Conservation (phyloP, 92 coral and sea anemone genomes). For the Epizoanthus ramosus region DNA sequence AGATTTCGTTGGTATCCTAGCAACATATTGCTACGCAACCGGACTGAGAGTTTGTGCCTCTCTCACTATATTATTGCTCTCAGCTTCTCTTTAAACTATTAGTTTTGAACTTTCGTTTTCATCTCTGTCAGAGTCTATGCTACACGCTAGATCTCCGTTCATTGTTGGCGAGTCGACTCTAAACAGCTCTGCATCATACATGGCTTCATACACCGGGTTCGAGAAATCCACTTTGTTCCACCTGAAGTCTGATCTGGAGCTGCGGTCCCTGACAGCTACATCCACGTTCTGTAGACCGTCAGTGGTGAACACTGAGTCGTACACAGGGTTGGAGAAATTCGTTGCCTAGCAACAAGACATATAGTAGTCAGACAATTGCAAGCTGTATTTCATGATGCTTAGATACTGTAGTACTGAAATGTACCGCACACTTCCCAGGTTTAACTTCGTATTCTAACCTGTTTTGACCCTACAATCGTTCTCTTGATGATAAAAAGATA, state of each 20-base stretch:
- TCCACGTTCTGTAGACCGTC: conserved; percentile 67
- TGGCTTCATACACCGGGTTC: conserved; percentile 92
- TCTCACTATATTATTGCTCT: background rate
- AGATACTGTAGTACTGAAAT: too few species aligned
- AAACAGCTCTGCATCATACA: conserved; percentile 52
- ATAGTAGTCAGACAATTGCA: background rate
- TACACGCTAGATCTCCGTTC: conserved; percentile 29
- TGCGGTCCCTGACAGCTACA: conserved; percentile 66
- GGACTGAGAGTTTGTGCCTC: too few species aligned
- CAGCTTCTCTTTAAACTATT: conserved; percentile 17
- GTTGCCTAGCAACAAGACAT: conserved; percentile 62
- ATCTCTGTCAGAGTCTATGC: conserved; percentile 30
- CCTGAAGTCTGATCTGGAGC: conserved; percentile 69
- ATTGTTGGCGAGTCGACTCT: conserved; percentile 28
- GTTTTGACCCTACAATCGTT: too few species aligned
- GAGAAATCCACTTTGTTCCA: conserved; percentile 89
- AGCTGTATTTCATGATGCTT: too few species aligned
- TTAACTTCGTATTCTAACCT: too few species aligned
- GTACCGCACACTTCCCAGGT: too few species aligned
- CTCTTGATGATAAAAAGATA: too few species aligned
- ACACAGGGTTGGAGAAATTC: conserved; percentile 94
- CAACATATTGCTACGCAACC: too few species aligned
- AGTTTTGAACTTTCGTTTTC: conserved; percentile 39
- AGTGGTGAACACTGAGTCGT: conserved; percentile 80
- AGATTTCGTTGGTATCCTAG: too few species aligned